Conservation (phyloP, 2,797 vertebrate genomes). For the Limosa lapponica region DNA sequence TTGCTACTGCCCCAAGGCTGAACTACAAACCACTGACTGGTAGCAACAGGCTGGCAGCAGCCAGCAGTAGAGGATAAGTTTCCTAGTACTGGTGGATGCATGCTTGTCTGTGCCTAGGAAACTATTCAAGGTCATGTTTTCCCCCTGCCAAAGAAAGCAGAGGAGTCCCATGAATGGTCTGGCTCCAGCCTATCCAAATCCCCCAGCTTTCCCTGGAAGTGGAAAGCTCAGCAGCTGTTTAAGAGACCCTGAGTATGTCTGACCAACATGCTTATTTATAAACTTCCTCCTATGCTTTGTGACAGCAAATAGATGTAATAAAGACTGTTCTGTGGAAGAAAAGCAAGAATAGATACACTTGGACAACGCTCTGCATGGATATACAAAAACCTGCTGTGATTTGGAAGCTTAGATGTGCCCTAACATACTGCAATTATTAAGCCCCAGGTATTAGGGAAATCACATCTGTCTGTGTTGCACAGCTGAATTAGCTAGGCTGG, state of each 20-base stretch:
- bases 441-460: constrained; percentile 42
- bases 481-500: constrained; percentile 5
- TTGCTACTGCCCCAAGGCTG: neutral
- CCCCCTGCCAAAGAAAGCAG: neutral
- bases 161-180: neutral
- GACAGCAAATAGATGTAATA: neutral
- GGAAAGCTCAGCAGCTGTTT: constrained; percentile 3
- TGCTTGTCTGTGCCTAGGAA: neutral
- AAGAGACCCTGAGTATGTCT: neutral
- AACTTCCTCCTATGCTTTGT: neutral
- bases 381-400: neutral
- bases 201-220: neutral
- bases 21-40: neutral
- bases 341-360: neutral
- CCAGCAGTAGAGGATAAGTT: neutral
- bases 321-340: neutral
- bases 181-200: neutral
- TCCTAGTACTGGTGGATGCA: neutral
- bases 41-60: neutral
- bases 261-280: neutral
- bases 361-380: neutral
- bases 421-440: constrained; percentile 18
- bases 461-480: neutral
- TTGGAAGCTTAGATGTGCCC: constrained; percentile 27
- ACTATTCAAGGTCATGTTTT: neutral